Percentiles rank a stretch among this genome's conserved stretches.
Conservation (phyloP, 2,888 invertebrate species). For the Melikaiella ostensackeni region DNA sequence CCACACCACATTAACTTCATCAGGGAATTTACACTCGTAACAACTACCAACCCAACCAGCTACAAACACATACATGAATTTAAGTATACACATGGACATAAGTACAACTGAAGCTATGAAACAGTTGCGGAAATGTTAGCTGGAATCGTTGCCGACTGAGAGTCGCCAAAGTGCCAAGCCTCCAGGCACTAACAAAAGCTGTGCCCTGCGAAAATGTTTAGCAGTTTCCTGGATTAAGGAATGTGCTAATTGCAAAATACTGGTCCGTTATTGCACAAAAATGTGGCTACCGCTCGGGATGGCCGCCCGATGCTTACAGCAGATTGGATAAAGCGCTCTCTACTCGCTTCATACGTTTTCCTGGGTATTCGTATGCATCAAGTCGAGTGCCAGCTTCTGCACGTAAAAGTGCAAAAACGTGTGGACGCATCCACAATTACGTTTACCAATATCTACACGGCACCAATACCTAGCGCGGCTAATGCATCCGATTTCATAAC, state of each 20-base stretch:
- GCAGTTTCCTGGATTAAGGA: slow-evolving; percentile 68
- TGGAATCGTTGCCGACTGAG: neutral
- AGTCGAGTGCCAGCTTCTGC: slow-evolving; percentile 29
- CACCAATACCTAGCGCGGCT: neutral
- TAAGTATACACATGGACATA: neutral
- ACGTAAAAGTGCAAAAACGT: slow-evolving; percentile 34
- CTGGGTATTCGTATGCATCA: slow-evolving; percentile 3
- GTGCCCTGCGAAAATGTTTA: slow-evolving; percentile 61
- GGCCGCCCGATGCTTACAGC: slow-evolving; percentile 12
- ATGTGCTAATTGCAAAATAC: slow-evolving; percentile 70
- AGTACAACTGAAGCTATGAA: neutral
- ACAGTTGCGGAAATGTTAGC: slow-evolving; percentile 8
- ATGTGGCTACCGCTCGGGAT: slow-evolving; percentile 1
- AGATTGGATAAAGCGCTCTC: slow-evolving; percentile 28
- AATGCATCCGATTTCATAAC: neutral
- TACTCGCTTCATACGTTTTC: slow-evolving; percentile 11
- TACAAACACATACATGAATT: neutral
- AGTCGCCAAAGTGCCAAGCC: slow-evolving; percentile 26
- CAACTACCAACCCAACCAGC: slow-evolving; percentile 2
- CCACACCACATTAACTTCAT: slow-evolving; percentile 59
- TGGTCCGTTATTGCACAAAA: slow-evolving; percentile 52
- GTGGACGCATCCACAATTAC: slow-evolving; percentile 12
- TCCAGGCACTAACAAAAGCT: slow-evolving; percentile 44
- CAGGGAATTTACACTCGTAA: slow-evolving; percentile 56
- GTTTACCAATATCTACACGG: slow-evolving; percentile 1